A percentile compares a stretch with the other conserved stretches of the same genome.
phyloP scores from a whole-genome alignment of 2,113 vertebrate genomes.

The Benitochromis conjunctus region DNA sequence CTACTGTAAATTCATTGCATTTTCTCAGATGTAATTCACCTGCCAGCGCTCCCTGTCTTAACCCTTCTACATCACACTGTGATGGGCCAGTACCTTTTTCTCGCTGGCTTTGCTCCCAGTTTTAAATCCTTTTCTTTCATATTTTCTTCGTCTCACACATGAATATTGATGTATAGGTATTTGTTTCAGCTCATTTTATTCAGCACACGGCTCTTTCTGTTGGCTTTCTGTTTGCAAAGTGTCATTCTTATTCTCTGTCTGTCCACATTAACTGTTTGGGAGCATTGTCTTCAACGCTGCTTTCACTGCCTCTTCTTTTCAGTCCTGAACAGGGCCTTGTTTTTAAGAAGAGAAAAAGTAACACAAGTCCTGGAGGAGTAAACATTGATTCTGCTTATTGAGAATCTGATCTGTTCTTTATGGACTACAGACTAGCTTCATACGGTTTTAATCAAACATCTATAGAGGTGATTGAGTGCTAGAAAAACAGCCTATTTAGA shows the following conservation, averaged over 20 bases:
- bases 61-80: conserved; percentile 9
- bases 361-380: neutral
- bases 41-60: conserved; percentile 4
- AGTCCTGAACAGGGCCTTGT: neutral
- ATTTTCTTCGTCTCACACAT: neutral
- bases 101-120: neutral
- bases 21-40: conserved; percentile 19
- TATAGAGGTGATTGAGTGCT: neutral
- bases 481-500: neutral
- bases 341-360: neutral
- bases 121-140: conserved; percentile 2
- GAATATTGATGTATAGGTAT: neutral
- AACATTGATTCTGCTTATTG: neutral
- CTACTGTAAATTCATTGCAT: neutral
- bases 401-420: neutral
- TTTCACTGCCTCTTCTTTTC: neutral
- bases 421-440: neutral
- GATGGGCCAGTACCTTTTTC: neutral
- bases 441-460: neutral
- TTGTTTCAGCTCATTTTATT: neutral
- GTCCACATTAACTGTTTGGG: neutral
- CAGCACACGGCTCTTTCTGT: neutral
- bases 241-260: neutral
- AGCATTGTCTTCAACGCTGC: neutral
- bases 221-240: neutral